Conservation (phyloP, 2,797 vertebrate genomes). For the Sciaenops ocellatus region DNA sequence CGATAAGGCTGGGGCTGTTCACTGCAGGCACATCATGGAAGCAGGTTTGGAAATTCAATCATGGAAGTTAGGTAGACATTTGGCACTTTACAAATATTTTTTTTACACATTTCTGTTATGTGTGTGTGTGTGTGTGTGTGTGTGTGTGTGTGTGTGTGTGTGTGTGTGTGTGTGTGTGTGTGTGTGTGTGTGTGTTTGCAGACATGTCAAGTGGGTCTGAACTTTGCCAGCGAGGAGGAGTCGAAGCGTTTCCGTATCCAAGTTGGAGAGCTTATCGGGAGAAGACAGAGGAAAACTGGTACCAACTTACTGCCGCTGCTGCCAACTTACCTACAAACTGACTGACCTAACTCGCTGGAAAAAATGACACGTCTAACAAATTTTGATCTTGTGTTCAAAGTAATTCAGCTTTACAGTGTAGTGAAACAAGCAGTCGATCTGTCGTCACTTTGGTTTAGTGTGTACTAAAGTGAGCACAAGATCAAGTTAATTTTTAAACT, state of each 20-base stretch:
- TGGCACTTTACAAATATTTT: not conserved
- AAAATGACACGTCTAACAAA: constrained; percentile 39
- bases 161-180: constrained; percentile 10
- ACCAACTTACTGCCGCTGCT: constrained; percentile 26
- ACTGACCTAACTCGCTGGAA: constrained; percentile 16
- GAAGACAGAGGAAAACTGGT: constrained; percentile 93
- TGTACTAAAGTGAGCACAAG: constrained; percentile 16
- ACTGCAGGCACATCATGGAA: not conserved
- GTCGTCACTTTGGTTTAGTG: not conserved
- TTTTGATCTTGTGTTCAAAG: constrained; percentile 27
- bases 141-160: constrained; percentile 4
- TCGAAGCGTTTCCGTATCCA: constrained; percentile 89
- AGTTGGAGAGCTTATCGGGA: constrained; percentile 86
- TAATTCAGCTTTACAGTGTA: not conserved
- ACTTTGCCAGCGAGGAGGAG: constrained; percentile 97
- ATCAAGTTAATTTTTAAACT: constrained; percentile 10
- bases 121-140: too few relatives aligned
- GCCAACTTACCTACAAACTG: not conserved
- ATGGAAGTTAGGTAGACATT: not conserved
- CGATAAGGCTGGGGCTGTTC: constrained; percentile 7
- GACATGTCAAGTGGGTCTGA: constrained; percentile 94
- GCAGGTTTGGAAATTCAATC: not conserved
- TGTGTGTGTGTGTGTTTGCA: constrained; percentile 45
- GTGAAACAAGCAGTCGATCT: not conserved
- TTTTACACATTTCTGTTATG: not conserved